Evolutionary conservation across 2,888 invertebrate genomes (phyloP).

Genomic region (Eumerus sabulonum): DNA sequence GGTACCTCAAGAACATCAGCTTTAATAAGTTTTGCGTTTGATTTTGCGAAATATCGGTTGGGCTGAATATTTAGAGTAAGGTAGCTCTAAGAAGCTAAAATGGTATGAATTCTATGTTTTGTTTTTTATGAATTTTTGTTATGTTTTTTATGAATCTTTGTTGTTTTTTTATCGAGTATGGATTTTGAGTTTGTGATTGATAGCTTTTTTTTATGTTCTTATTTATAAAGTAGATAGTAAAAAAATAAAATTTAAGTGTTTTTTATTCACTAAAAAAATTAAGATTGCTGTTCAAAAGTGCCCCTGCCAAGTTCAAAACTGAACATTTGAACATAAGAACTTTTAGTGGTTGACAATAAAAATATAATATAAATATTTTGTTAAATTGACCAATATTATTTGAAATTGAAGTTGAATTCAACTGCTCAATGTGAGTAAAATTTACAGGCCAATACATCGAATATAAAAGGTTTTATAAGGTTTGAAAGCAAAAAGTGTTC

Average conservation of each 20-base stretch:
- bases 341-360: conserved; percentile 15
- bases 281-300: conserved; percentile 2
- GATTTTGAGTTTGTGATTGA: background rate
- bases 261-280: conserved; percentile 7
- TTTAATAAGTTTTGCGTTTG: conserved; percentile 24
- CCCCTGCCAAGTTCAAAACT: conserved; percentile 3
- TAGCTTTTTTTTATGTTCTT: background rate
- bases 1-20: conserved; percentile 22
- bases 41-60: conserved; percentile 18
- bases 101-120: conserved; percentile 1
- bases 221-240: conserved; percentile 5
- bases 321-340: conserved; percentile 12
- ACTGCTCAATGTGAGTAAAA: conserved; percentile 21
- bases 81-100: no score
- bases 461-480: conserved; percentile 28
- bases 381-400: conserved; percentile 25
- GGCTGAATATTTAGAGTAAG: conserved; percentile 11
- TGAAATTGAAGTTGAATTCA: conserved; percentile 23
- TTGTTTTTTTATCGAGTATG: background rate
- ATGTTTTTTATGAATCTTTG: background rate
- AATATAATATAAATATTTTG: conserved; percentile 26
- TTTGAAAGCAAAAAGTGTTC: conserved; percentile 17
- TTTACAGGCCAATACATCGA: conserved; percentile 19
- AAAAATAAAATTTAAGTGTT: background rate
- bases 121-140: background rate